A percentile compares a stretch with the other conserved stretches of the same genome.
These are phyloP conservation scores for Uromys caudimaculatus DNA, from an alignment of 2,797 vertebrate genomes.

Conservation along the genomic window DNA sequence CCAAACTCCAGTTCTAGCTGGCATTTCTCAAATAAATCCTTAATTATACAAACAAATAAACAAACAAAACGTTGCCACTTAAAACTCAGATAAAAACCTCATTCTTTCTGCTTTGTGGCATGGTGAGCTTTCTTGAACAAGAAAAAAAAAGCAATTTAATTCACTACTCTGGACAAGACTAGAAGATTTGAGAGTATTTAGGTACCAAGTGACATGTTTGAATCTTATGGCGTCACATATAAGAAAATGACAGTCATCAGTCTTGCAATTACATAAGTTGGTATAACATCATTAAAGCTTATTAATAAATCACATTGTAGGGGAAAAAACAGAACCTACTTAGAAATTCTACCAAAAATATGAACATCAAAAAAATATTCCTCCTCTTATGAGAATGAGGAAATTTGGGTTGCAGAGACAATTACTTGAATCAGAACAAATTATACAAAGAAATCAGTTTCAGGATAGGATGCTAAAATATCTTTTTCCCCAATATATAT, in stretches of 20 bases:
- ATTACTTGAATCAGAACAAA: constrained; percentile 48
- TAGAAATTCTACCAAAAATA: background rate
- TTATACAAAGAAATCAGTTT: constrained; percentile 32
- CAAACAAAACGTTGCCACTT: constrained; percentile 22
- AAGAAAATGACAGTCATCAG: background rate
- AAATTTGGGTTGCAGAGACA: background rate
- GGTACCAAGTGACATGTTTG: background rate
- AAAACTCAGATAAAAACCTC: constrained; percentile 14
- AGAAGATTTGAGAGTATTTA: background rate
- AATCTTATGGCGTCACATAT: background rate
- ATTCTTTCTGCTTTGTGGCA: background rate
- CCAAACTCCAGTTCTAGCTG: constrained; percentile 78
- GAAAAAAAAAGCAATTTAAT: background rate
- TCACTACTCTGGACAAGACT: background rate
- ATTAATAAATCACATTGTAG: background rate
- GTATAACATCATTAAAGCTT: background rate
- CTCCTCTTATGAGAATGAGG: background rate
- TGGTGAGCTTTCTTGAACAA: background rate
- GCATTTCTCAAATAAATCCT: constrained; percentile 38
- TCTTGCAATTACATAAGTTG: background rate
- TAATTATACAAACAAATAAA: constrained; percentile 30
- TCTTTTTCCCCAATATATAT: background rate
- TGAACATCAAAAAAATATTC: background rate
- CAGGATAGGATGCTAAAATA: background rate
- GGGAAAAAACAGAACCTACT: background rate